phyloP scores from a whole-genome alignment of 2,113 vertebrate genomes.

The Prochilodus magdalenae region DNA sequence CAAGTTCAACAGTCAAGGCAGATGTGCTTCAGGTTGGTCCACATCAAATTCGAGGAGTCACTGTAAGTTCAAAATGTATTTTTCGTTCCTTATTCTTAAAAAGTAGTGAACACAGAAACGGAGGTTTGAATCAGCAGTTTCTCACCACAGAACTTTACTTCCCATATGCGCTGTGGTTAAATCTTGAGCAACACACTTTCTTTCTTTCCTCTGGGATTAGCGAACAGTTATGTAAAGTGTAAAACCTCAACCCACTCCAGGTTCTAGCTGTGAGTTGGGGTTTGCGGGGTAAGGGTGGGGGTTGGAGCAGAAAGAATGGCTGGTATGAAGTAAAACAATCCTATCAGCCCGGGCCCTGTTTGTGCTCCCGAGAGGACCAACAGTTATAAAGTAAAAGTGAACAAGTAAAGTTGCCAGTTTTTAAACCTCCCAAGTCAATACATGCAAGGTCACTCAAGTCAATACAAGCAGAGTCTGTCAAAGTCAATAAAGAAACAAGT shows the following conservation, averaged over 20 bases:
- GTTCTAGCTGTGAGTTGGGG: conserved; percentile 14
- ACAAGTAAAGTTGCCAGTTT: no score
- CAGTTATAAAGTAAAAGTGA: no score
- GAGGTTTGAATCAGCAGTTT: conserved; percentile 13
- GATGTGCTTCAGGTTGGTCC: background rate
- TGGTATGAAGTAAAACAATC: conserved; percentile 64
- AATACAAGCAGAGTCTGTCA: no score
- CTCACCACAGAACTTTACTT: conserved; percentile 29
- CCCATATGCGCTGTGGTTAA: background rate
- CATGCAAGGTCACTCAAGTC: no score
- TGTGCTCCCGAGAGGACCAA: no score
- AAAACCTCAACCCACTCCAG: conserved; percentile 19
- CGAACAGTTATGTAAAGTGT: conserved; percentile 42
- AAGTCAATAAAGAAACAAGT: no score
- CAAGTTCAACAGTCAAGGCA: no score
- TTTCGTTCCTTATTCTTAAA: background rate
- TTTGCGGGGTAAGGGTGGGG: conserved; percentile 7
- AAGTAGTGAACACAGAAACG: background rate
- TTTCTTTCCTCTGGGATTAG: conserved; percentile 11
- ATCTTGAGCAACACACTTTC: conserved; percentile 12
- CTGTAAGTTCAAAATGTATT: background rate
- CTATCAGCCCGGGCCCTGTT: conserved; percentile 55
- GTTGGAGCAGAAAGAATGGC: conserved; percentile 45
- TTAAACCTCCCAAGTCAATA: no score
- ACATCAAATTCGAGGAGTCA: background rate